Evolutionary conservation across 2,888 invertebrate species (phyloP), one percentile per base, ranked within the genome.

Genomic region (Melolontha melolontha): DNA sequence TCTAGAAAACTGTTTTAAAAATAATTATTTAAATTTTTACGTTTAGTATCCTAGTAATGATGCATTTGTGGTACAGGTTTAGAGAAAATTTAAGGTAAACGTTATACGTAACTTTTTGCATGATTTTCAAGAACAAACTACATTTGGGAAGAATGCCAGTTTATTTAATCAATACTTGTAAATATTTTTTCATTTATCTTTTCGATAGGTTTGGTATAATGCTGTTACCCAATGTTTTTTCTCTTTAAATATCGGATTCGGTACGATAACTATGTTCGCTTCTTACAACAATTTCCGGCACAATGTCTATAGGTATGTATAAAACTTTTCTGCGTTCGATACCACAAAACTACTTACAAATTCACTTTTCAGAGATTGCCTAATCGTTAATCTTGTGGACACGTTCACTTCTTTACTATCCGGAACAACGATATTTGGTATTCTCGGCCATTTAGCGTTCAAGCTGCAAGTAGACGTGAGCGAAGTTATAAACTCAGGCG

Each of bases 331-430:
- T 12, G 39, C 0, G 12, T 11, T 22, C 1, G 22, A 6, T 27
- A 50, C 16, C 22, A 22, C 22, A 22, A 22, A 22, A 22, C 7
- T 22, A 22, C n/a, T 22, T 2, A 51, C 12, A 12, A 11, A 7
- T 29, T 7, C 12, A 51, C 42, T 29, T 47, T 49, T 66, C 44
- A 67, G 92, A 74, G 94, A 94, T 78, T 90, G 93, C 0, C 86
- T 93, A 85, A 92, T 94, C 65, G 92, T 94, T 2, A 92, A 93
- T 0, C 88, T 91, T 0, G 79, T 94, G 78, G 95, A 95, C 77
- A 94, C 94, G 0, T 90, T 92, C 73, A 94, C 95, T 0, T 94
- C 93, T 71, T 79, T 94, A 29, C 83, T 95, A 34, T 93, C 95
- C 0, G 94, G 94, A 1, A 87, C 91, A 68, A 93, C 93, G 1